These are phyloP conservation scores for Discoglossus pictus DNA, from an alignment of 2,797 vertebrate genomes.

Conservation along the genomic window DNA sequence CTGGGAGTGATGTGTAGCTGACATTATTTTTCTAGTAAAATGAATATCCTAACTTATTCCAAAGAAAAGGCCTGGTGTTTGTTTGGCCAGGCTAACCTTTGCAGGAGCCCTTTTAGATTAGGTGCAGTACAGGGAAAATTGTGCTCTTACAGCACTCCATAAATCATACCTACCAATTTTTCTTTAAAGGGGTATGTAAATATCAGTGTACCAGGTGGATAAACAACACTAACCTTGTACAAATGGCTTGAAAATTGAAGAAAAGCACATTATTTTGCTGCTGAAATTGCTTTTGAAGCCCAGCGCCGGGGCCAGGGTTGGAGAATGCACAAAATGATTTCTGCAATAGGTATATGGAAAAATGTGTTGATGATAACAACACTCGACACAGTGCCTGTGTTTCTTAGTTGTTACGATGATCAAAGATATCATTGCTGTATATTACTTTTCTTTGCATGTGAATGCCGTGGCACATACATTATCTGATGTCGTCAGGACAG, in stretches of 20 bases:
- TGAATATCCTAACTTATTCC: constrained; percentile 94
- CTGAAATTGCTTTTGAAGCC: constrained; percentile 99
- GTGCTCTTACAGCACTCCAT: constrained; percentile 95
- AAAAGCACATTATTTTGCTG: constrained; percentile 99
- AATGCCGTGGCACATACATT: constrained; percentile 82
- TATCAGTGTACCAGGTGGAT: constrained; percentile 98
- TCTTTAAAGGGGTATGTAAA: constrained; percentile 99
- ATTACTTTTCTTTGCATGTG: constrained; percentile 81
- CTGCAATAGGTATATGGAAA: constrained; percentile 86
- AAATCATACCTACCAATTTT: constrained; percentile 96
- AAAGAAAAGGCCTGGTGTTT: constrained; percentile 93
- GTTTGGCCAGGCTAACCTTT: constrained; percentile 95
- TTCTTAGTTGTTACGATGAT: constrained; percentile 85
- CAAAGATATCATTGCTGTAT: constrained; percentile 91
- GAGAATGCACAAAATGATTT: constrained; percentile 92
- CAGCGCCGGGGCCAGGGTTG: constrained; percentile 83
- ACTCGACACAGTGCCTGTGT: constrained; percentile 85
- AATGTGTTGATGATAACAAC: constrained; percentile 93
- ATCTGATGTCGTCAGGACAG: constrained; percentile 70
- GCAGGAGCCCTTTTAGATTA: constrained; percentile 93
- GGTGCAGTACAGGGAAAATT: constrained; percentile 98
- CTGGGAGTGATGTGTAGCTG: constrained; percentile 81
- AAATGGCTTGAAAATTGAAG: constrained; percentile 99
- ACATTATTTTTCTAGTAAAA: constrained; percentile 89
- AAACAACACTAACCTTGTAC: constrained; percentile 98